A percentile compares a stretch with the other conserved stretches of the same genome.
Evolutionary conservation across 2,113 vertebrate species (phyloP).

Genomic region (Hylia prasina): DNA sequence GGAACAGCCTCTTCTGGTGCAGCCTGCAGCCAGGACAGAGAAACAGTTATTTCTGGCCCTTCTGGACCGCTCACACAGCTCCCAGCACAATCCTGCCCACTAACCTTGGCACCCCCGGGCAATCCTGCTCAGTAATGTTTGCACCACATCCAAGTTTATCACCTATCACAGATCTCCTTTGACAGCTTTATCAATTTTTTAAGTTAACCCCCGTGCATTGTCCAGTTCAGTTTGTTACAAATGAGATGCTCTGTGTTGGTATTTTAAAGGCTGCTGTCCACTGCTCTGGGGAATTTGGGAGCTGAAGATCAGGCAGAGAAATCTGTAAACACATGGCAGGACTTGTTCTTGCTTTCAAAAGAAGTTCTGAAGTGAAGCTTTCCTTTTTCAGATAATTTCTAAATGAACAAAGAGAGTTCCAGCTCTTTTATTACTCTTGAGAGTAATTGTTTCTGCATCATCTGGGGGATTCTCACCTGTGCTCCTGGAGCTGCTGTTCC

Average conservation of each 20-base stretch:
- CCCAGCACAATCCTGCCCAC: neutral
- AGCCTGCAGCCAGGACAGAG: slow-evolving; percentile 75
- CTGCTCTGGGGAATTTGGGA: neutral
- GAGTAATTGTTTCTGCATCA: neutral
- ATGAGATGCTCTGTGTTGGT: neutral
- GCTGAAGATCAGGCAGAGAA: neutral
- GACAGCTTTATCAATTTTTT: neutral
- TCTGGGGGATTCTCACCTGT: slow-evolving; percentile 77
- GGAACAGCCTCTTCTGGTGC: slow-evolving; percentile 92
- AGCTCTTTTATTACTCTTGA: neutral
- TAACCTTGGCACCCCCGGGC: rapidly evolving
- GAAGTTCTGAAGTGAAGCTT: neutral
- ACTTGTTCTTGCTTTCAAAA: neutral
- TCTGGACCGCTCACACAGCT: neutral
- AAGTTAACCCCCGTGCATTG: neutral
- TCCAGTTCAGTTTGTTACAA: neutral
- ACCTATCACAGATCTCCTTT: neutral
- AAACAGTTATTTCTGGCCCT: neutral
- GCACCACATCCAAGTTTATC: neutral
- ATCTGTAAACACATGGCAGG: neutral
- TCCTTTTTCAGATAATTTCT: neutral
- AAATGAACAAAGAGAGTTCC: neutral
- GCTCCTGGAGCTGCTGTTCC: slow-evolving; percentile 96
- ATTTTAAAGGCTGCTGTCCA: neutral
- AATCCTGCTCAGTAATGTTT: neutral